Base-by-base conservation (phyloP, 2,797 vertebrate species). In the Cichlasoma orientale region DNA sequence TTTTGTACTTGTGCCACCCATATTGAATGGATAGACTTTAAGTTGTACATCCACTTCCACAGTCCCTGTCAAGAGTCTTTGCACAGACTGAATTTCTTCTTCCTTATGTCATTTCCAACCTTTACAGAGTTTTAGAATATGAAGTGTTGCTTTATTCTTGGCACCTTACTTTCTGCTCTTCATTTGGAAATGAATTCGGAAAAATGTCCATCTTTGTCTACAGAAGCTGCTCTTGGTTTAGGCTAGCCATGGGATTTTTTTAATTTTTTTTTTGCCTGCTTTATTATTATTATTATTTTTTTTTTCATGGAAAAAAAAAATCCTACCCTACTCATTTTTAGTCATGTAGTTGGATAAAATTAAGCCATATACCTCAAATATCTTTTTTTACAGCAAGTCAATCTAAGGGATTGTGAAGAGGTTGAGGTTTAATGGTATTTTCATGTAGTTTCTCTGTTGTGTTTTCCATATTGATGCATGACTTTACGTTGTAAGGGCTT, bases 301-400 rank as follows among this genome's bases (percentile, higher is more conserved):
- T 73, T 61, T 19, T n/a, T 74, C 38, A 36, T 56, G 25, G 71
- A 70, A 74, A 69, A 77, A 23, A 72, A n/a, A 36, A 72, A 74
- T 74, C 44, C 78, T 57, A 79, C 72, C 31, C 59, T 83, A 44
- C 82, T 75, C 29, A 33, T 71, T 74, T 53, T 89, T 82, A 84
- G 58, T 84, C 74, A 75, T 85, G 75, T 92, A 89, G 80, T 89
- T 79, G 56, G 80, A 81, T 77, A 54, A 90, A 90, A 81, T 70
- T 82, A 95, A 94, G 93, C 92, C 94, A 93, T 94, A 94, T 92
- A 91, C 90, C 90, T 92, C 91, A 87, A 72, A 92, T 74, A 58
- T 80, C 82, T 79, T 92, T 88, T 75, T 79, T 92, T 88, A 84
- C 74, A 87, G 38, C 76, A 80, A 79, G 69, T 86, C 56, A 86